Base-by-base conservation (phyloP, 2,113 vertebrate species). In the Brachyhypopomus gauderio region DNA sequence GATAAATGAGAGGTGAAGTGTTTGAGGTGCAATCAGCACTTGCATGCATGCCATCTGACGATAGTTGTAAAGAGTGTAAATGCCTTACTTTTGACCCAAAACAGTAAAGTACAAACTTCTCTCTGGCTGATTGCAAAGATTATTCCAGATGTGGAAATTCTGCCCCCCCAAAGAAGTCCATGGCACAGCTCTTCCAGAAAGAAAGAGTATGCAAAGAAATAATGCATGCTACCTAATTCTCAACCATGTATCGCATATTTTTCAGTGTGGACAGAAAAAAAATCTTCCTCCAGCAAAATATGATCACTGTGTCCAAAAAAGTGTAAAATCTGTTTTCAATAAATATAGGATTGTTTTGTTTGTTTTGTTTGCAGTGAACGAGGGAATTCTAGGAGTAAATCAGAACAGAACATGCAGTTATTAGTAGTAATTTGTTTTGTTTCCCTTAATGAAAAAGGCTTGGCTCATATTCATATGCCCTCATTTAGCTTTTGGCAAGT, bases 251-350 rank as follows among this genome's bases (percentile, higher is more conserved):
- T 80, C 85, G 89, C 86, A 90, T 89, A 83, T 91, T 87, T 88
- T 85, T 88, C 78, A 76, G 56, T 86, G 90, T 91, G 89, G 89
- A 91, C 85, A 38, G 79, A 87, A 75, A 79, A 38, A 79, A 52
- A 77, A 83, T 27, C 14, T 30, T 84, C 75, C 84, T 72, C 56
- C 81, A 88, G 90, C 89, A 89, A 92, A 90, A 86, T 55, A 81
- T 77, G 76, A 80, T 90, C 56, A 81, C 75, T 30, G 30, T 3
- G 30, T 30, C 78, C 85, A 80, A 74, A 58, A 25, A 80, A 84
- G 86, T 75, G 82, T 83, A 85, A 76, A 89, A 92, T 90, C 87
- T 93, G 92, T 85, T 92, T 92, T 86, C 80, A 88, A 82, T 93
- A 90, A 90, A 87, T 89, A 85, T 36, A 74, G 55, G 64, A 67